Conservation (phyloP, 2,113 vertebrate genomes). For the Mustela nigripes region DNA sequence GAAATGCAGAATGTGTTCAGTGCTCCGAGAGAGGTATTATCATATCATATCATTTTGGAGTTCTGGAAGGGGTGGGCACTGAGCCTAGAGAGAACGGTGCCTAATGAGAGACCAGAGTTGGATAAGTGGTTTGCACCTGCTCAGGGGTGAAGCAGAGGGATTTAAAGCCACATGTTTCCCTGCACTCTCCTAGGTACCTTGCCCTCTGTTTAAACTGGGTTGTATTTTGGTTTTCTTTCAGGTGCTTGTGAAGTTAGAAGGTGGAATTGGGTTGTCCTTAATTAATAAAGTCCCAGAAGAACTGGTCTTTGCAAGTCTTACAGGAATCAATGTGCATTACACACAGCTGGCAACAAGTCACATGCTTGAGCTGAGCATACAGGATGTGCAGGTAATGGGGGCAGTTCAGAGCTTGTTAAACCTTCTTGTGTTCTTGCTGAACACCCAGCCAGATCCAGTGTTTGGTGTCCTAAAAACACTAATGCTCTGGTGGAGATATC, state of each 20-base stretch:
- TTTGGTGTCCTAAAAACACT: neutral
- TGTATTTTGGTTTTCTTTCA: conserved; percentile 78
- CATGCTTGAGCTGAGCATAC: conserved; percentile 95
- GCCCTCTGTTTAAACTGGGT: neutral
- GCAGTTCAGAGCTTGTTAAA: neutral
- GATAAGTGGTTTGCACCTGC: neutral
- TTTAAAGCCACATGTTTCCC: neutral
- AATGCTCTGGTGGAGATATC: neutral
- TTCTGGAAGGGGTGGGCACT: neutral
- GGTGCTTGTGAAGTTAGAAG: conserved; percentile 95
- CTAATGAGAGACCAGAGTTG: neutral
- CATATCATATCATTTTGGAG: neutral
- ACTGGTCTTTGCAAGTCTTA: conserved; percentile 93
- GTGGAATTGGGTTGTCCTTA: conserved; percentile 96
- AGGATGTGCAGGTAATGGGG: conserved; percentile 93
- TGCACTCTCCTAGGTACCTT: neutral
- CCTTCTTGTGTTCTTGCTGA: neutral
- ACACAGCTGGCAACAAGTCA: conserved; percentile 92
- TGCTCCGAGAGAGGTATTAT: neutral
- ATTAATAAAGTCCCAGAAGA: conserved; percentile 98
- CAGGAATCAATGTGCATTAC: conserved; percentile 94
- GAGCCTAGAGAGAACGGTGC: neutral
- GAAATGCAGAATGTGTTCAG: neutral
- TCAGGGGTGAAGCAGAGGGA: neutral
- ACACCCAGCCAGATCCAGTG: neutral